Conservation (phyloP, 2,888 invertebrate species). For the Lasioglossum villosulum region DNA sequence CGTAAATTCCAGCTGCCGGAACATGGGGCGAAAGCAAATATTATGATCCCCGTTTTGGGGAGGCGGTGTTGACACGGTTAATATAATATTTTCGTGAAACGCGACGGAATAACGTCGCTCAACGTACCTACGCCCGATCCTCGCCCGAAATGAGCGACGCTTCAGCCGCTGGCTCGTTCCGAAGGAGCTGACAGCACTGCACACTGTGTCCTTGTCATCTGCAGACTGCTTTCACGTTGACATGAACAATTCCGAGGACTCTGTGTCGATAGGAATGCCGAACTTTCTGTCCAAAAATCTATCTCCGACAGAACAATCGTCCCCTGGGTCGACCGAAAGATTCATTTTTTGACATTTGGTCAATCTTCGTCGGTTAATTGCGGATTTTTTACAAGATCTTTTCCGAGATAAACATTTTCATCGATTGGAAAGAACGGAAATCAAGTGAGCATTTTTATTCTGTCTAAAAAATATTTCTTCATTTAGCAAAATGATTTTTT, state of each 20-base stretch:
- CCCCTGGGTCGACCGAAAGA: neutral
- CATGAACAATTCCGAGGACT: neutral
- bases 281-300: neutral
- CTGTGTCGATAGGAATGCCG: neutral
- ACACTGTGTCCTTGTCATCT: constrained; percentile 2
- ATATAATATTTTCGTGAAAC: neutral
- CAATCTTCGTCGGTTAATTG: neutral
- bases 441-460: no score
- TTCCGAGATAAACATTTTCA: no score
- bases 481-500: no score
- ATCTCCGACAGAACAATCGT: neutral
- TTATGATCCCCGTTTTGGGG: neutral
- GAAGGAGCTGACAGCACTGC: neutral
- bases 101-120: constrained; percentile 3
- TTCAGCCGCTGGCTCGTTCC: neutral
- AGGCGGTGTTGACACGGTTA: constrained; percentile 11
- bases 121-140: neutral
- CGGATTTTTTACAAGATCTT: no score
- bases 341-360: neutral
- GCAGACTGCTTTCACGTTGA: constrained; percentile 5
- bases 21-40: neutral
- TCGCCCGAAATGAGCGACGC: neutral
- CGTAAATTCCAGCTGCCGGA: neutral
- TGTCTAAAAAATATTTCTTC: no score
- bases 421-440: no score